A percentile compares a stretch with the other conserved stretches of the same genome.
These are phyloP conservation scores for Drosophila basisetae DNA, from an alignment of 2,888 invertebrate species.

Conservation along the genomic window DNA sequence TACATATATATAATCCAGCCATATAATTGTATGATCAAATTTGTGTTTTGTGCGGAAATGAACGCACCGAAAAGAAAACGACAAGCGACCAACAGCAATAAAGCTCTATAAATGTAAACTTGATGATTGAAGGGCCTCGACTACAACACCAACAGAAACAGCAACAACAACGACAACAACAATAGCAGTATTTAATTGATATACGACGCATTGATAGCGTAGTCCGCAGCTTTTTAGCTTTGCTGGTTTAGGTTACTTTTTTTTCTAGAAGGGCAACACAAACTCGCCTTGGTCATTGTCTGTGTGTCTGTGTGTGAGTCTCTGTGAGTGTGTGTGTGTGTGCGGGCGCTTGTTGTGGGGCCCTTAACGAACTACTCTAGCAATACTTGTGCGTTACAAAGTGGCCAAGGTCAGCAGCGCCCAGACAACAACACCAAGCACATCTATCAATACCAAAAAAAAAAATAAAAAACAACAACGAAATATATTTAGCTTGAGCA, in stretches of 20 bases:
- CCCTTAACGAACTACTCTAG: constrained; percentile 57
- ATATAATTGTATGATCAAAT: constrained; percentile 32
- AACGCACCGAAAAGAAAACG: constrained; percentile 48
- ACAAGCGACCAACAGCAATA: constrained; percentile 5
- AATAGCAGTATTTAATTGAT: constrained; percentile 66
- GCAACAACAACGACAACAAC: constrained; percentile 28
- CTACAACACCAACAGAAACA: constrained; percentile 38
- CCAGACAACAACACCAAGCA: constrained; percentile 13
- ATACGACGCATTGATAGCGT: constrained; percentile 71
- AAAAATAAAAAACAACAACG: constrained; percentile 13
- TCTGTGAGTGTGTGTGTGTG: constrained; percentile 4
- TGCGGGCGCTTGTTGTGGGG: constrained; percentile 44
- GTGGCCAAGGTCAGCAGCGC: constrained; percentile 50
- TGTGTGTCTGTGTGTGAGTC: neutral
- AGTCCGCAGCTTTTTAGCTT: constrained; percentile 33
- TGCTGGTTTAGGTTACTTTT: constrained; percentile 20
- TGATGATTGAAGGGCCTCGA: constrained; percentile 58
- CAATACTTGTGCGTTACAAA: constrained; percentile 33
- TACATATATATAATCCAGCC: neutral
- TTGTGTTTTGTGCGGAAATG: constrained; percentile 50
- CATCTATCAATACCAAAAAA: constrained; percentile 11
- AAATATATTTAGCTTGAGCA: constrained; percentile 29
- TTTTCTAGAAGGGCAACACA: constrained; percentile 58
- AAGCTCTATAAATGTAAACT: constrained; percentile 61
- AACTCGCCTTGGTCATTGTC: constrained; percentile 43